These are phyloP conservation scores for Isoperla grammatica DNA, from an alignment of 2,888 invertebrate genomes.

Conservation along the genomic window DNA sequence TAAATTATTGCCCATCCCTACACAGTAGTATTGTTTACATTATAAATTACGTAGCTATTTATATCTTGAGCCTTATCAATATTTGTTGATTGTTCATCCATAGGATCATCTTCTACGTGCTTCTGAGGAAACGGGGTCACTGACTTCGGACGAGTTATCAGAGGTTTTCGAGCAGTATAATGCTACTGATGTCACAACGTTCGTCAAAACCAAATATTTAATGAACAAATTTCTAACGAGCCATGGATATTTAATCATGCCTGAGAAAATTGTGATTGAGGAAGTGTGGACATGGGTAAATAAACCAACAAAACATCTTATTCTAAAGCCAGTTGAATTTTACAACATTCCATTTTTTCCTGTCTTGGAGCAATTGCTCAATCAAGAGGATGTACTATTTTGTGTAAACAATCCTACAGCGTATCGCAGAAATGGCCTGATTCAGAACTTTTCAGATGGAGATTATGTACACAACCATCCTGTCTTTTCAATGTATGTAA, in stretches of 20 bases:
- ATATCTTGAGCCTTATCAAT: too few species aligned
- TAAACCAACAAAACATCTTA: neutral
- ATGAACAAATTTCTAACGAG: neutral
- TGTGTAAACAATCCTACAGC: slow-evolving; percentile 3
- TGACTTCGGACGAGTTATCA: too few species aligned
- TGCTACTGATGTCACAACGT: too few species aligned
- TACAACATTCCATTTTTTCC: neutral
- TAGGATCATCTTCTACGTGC: too few species aligned
- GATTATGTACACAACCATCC: neutral
- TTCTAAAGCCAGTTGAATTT: neutral
- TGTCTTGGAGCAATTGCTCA: neutral
- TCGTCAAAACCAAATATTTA: neutral
- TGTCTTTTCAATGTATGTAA: neutral
- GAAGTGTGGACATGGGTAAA: neutral
- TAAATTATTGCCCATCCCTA: too few species aligned
- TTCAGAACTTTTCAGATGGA: neutral
- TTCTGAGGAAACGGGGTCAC: too few species aligned
- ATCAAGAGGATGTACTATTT: neutral
- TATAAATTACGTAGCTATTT: too few species aligned
- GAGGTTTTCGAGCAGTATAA: too few species aligned
- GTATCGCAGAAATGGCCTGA: neutral
- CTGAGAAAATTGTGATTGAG: neutral
- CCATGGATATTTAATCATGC: neutral
- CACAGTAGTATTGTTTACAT: too few species aligned
- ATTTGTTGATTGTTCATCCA: too few species aligned